Conservation (phyloP, 2,797 vertebrate species). For the Cercopithecus petaurista region DNA sequence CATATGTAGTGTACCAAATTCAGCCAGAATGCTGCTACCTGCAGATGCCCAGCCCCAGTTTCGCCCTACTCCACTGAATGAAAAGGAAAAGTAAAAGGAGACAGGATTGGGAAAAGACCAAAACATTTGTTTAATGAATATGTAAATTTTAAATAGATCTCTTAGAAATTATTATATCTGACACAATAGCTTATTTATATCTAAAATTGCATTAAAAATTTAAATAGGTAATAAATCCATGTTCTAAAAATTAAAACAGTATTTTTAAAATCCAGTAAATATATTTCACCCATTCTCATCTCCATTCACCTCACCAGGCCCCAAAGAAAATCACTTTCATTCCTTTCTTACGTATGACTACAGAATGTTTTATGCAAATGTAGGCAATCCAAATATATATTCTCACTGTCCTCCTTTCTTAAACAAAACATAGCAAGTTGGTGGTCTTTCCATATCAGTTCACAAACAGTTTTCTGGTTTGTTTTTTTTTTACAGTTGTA, state of each 20-base stretch:
- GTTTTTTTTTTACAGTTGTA: background rate
- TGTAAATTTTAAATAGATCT: slow-evolving; percentile 6
- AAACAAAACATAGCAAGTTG: background rate
- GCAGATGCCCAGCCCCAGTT: slow-evolving; percentile 99
- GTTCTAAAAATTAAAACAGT: slow-evolving; percentile 19
- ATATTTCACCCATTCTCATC: background rate
- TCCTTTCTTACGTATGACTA: background rate
- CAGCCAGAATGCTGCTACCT: slow-evolving; percentile 97
- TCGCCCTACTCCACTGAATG: slow-evolving; percentile 93
- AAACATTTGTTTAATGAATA: background rate
- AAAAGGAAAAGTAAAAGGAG: slow-evolving; percentile 31
- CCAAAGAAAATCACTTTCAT: slow-evolving; percentile 3
- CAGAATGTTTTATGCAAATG: background rate
- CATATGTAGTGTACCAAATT: slow-evolving; percentile 99
- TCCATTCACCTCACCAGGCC: background rate
- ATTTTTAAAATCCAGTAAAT: background rate
- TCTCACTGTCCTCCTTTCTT: slow-evolving; percentile 6
- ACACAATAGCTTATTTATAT: background rate
- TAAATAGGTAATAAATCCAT: background rate
- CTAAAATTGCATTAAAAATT: background rate
- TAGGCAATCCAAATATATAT: background rate
- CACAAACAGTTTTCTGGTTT: background rate
- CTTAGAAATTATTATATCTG: background rate
- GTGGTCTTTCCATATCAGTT: background rate
- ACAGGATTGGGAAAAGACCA: background rate